phyloP scores from a whole-genome alignment of 1,140 invertebrate species.

The Chymomyza costata region DNA sequence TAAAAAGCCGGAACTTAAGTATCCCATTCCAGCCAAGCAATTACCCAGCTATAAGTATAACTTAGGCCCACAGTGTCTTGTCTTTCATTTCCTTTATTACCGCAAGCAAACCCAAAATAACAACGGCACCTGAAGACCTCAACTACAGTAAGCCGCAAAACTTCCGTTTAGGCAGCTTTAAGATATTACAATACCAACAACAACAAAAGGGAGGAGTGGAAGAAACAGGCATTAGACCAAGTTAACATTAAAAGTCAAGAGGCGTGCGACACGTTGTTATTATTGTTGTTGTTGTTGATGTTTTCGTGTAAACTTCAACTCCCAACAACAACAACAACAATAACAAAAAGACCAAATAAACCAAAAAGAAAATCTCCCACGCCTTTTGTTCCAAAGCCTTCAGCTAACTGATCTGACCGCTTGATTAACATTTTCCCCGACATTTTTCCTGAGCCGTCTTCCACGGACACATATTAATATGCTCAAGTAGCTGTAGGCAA shows the following conservation, averaged over 20 bases:
- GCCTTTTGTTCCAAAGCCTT: constrained; percentile 36
- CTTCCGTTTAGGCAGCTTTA: constrained; percentile 54
- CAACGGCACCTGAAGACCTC: constrained; percentile 25
- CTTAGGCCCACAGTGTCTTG: too few relatives aligned
- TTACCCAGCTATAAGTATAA: too few relatives aligned
- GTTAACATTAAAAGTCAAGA: constrained; percentile 63
- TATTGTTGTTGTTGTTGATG: background rate
- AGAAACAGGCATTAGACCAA: constrained; percentile 35
- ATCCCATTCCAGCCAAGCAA: too few relatives aligned
- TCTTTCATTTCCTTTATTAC: constrained; percentile 60
- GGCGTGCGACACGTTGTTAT: constrained; percentile 40
- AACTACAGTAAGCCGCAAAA: constrained; percentile 27
- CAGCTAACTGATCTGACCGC: constrained; percentile 65
- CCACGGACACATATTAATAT: constrained; percentile 50
- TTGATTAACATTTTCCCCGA: constrained; percentile 70
- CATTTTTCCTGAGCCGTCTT: constrained; percentile 23
- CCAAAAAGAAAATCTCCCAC: constrained; percentile 40
- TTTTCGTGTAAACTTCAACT: constrained; percentile 21
- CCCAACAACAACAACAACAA: constrained; percentile 39
- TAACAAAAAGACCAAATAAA: constrained; percentile 22
- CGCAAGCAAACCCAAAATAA: constrained; percentile 4
- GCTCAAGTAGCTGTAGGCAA: constrained; percentile 58
- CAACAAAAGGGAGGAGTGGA: constrained; percentile 13
- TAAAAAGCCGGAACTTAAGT: too few relatives aligned
- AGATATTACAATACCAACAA: constrained; percentile 16